Percentiles rank a stretch among this genome's conserved stretches.
Conservation (phyloP, 2,888 invertebrate genomes). For the Drosophila mimetica region DNA sequence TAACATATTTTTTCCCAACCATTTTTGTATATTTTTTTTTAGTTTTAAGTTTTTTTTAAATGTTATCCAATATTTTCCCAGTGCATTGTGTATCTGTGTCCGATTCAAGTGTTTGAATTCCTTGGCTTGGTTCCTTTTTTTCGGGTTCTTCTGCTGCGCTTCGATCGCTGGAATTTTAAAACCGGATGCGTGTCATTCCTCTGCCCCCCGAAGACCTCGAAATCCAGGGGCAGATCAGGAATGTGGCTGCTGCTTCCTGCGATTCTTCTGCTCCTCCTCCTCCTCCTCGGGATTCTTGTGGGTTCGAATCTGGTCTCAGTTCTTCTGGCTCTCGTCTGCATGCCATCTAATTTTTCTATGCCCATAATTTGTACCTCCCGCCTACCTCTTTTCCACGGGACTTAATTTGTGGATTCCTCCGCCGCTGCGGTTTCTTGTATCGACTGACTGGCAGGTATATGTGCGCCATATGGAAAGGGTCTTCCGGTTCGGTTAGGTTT, state of each 20-base stretch:
- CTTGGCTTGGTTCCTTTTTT: constrained; percentile 41
- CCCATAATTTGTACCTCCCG: constrained; percentile 66
- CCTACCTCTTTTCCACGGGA: constrained; percentile 29
- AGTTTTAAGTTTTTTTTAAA: neutral
- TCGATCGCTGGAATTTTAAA: constrained; percentile 47
- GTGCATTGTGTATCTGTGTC: constrained; percentile 41
- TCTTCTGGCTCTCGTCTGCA: constrained; percentile 34
- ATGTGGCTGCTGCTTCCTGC: constrained; percentile 52
- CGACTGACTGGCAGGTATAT: constrained; percentile 38
- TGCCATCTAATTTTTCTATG: constrained; percentile 71
- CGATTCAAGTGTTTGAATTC: constrained; percentile 72
- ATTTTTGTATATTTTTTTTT: too few species aligned
- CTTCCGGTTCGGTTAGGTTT: constrained; percentile 23
- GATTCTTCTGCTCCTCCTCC: constrained; percentile 17
- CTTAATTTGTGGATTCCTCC: constrained; percentile 39
- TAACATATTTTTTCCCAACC: too few species aligned
- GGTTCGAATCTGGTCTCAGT: constrained; percentile 39
- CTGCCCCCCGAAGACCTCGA: constrained; percentile 28
- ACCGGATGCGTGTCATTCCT: constrained; percentile 54
- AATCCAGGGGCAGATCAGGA: constrained; percentile 34
- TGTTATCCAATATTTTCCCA: neutral
- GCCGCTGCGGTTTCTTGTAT: constrained; percentile 24
- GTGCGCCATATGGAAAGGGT: constrained; percentile 28
- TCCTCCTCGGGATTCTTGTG: constrained; percentile 19
- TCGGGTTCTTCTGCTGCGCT: constrained; percentile 28